Conservation (phyloP, 2,113 vertebrate genomes). For the Chloropsis hardwickii region DNA sequence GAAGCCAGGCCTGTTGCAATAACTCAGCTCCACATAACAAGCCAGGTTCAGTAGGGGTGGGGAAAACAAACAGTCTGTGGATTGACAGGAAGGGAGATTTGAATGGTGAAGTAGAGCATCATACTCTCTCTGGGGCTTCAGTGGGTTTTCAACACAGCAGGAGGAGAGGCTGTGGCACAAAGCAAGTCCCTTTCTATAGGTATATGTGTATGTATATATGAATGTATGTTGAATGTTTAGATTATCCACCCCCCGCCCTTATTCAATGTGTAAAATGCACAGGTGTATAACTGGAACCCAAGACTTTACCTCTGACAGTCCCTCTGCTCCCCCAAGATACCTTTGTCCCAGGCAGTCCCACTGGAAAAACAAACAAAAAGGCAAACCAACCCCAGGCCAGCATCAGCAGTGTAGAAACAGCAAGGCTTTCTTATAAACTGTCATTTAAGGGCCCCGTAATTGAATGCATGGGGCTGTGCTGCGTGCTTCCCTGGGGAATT, state of each 20-base stretch:
- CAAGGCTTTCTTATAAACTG: not conserved
- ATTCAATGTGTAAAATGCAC: not conserved
- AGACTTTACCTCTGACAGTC: not conserved
- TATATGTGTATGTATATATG: fast-evolving
- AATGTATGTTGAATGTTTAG: not conserved
- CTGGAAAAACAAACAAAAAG: not conserved
- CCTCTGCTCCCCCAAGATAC: not conserved
- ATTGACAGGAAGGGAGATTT: not conserved
- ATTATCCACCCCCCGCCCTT: not conserved
- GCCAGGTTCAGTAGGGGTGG: not conserved
- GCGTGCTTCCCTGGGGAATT: not conserved
- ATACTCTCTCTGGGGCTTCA: not conserved
- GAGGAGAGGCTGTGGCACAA: not conserved
- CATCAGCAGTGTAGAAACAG: not conserved
- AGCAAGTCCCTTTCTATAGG: not conserved
- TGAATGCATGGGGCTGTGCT: not conserved
- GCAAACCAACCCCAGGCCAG: not conserved
- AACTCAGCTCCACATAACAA: slow-evolving; percentile 13
- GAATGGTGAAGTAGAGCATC: not conserved
- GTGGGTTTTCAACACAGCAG: not conserved
- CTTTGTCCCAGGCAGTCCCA: not conserved
- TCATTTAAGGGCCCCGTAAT: not conserved
- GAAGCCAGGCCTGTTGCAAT: slow-evolving; percentile 12
- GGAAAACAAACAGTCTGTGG: not conserved
- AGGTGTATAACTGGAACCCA: not conserved